Base-by-base conservation (phyloP, 1,140 invertebrate genomes). In the Mylabris phalerata region DNA sequence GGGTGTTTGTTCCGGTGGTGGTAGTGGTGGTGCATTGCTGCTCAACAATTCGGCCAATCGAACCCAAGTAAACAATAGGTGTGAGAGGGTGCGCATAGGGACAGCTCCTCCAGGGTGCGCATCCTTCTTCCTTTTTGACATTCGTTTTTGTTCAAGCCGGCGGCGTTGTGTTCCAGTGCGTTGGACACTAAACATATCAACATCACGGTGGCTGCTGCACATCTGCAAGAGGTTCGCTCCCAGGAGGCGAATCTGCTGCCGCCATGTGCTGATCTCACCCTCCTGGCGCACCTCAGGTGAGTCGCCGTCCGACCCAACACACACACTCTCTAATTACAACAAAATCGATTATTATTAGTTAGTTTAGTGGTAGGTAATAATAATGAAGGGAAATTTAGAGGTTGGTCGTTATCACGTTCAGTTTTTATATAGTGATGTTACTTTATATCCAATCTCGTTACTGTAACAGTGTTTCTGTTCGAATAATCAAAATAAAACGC, bases 181-280 rank as follows among this genome's bases (percentile, higher is more conserved):
- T 32, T 32, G 32, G 59, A 58, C 64, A 65, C 61, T 64, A 50
- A 46, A 32, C 32, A 32, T 32, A 32, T 49, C 61, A 58, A 42
- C 63, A 49, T 50, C 69, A 73, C 65, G 60, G 71, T 73, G 71
- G 71, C 71, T 73, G 67, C 71, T 63, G 70, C 69, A 72, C 70
- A 69, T 63, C 66, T 71, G 46, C 69, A 64, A 66, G 70, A 72
- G 71, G 69, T 73, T 69, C 69, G 66, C 70, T 68, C 64, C 60
- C 59, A 62, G 65, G 32, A 32, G 32, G 67, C 70, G 71, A 70
- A 66, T 65, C 32, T 32, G 32, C 64, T 70, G 54, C 63, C 63
- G 65, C 63, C 70, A 73, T 73, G 71, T 70, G 70, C 70, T 73
- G 69, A 72, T 64, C 65, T 68, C 42, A 55, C 64, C 46, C 57